These are phyloP conservation scores for Crossocerus cetratus DNA, from an alignment of 2,888 invertebrate genomes.

Conservation along the genomic window DNA sequence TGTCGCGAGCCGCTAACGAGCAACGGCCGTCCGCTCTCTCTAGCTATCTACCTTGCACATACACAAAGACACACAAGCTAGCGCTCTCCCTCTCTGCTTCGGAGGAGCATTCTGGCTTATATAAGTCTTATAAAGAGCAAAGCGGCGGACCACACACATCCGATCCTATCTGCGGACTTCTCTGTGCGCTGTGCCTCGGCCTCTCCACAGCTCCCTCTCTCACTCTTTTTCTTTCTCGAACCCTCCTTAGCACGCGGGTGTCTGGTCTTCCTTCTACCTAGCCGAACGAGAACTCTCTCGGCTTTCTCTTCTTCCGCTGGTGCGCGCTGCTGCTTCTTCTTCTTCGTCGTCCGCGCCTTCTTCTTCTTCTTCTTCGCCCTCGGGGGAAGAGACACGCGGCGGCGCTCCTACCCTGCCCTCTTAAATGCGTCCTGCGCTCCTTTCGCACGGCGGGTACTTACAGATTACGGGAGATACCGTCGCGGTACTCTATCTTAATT, in stretches of 20 bases:
- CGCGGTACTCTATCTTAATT: constrained; percentile 28
- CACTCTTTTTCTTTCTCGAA: constrained; percentile 42
- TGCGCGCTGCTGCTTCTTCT: neutral
- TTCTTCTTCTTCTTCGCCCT: constrained; percentile 29
- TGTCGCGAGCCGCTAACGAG: constrained; percentile 77
- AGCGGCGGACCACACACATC: constrained; percentile 76
- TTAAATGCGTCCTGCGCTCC: constrained; percentile 42
- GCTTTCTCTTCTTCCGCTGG: constrained; percentile 14
- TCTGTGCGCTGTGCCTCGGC: constrained; percentile 48
- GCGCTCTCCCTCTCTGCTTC: constrained; percentile 37
- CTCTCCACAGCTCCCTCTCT: constrained; percentile 9
- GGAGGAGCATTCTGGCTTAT: constrained; percentile 68
- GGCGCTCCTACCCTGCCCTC: constrained; percentile 17
- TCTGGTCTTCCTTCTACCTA: constrained; percentile 24
- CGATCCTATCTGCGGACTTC: constrained; percentile 74
- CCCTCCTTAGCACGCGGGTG: neutral
- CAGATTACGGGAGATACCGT: constrained; percentile 41
- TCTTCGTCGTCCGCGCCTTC: constrained; percentile 22
- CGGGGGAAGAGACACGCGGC: constrained; percentile 23
- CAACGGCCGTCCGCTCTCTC: constrained; percentile 60
- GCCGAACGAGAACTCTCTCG: neutral
- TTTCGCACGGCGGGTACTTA: constrained; percentile 40
- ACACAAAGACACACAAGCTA: neutral
- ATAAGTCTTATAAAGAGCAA: constrained; percentile 76
- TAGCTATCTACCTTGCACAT: constrained; percentile 13